These are phyloP conservation scores for Ficedula albicollis DNA, from an alignment of 2,797 vertebrate species.

Conservation along the genomic window DNA sequence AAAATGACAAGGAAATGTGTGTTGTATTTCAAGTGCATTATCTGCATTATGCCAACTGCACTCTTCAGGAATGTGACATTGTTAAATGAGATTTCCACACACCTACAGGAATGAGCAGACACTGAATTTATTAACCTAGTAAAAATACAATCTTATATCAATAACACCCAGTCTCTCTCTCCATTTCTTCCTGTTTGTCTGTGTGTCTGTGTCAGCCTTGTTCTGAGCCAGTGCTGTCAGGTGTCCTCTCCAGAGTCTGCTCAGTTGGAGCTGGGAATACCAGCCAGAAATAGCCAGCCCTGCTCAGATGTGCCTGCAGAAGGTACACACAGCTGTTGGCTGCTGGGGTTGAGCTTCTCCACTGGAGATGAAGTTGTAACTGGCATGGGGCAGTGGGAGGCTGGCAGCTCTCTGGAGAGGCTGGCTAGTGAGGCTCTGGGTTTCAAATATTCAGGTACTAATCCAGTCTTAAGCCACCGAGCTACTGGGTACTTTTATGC, in stretches of 20 bases:
- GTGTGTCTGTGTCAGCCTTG: constrained; percentile 44
- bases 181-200: constrained; percentile 47
- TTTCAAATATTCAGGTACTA: not conserved
- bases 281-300: constrained; percentile 2
- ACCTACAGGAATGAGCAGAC: constrained; percentile 53
- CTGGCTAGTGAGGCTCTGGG: not conserved
- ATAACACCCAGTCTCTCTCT: constrained; percentile 24
- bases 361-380: not conserved
- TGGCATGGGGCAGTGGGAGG: not conserved
- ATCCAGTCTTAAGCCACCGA: not conserved
- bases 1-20: not conserved
- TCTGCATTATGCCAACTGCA: not conserved
- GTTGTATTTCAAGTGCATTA: not conserved
- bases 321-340: not conserved
- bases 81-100: constrained; percentile 56
- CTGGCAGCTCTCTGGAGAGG: not conserved
- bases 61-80: constrained; percentile 54
- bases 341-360: not conserved
- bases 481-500: not conserved
- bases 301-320: not conserved
- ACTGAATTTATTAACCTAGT: constrained; percentile 44
- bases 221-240: constrained; percentile 23
- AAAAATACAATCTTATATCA: constrained; percentile 59
- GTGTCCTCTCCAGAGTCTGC: not conserved
- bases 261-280: constrained; percentile 14